phyloP scores from a whole-genome alignment of 1,140 invertebrate species.

The Meloidogyne hapla region DNA sequence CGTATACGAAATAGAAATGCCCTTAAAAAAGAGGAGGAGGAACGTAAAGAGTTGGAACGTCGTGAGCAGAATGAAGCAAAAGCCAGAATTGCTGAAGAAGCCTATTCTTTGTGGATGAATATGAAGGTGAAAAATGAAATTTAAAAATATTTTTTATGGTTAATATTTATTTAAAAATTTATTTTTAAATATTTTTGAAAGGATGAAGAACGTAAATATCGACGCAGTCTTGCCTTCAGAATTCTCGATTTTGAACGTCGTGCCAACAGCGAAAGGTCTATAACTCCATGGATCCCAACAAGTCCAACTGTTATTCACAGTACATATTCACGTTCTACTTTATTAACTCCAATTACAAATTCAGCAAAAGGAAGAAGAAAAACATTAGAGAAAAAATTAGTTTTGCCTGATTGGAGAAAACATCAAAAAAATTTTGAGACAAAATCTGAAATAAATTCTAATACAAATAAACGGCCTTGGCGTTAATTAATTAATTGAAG shows the following conservation, averaged over 20 bases:
- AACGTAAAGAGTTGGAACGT: slow-evolving; percentile 18
- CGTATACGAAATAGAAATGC: not conserved
- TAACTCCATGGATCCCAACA: slow-evolving; percentile 41
- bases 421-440: not conserved
- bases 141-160: too few species aligned
- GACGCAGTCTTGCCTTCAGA: slow-evolving; percentile 43
- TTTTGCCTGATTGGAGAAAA: slow-evolving; percentile 12
- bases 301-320: slow-evolving; percentile 19
- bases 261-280: slow-evolving; percentile 38
- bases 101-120: slow-evolving; percentile 41
- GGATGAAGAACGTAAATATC: slow-evolving; percentile 35
- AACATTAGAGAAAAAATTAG: slow-evolving; percentile 8
- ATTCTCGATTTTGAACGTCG: slow-evolving; percentile 40
- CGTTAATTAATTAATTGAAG: not conserved
- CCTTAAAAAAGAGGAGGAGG: slow-evolving; percentile 19
- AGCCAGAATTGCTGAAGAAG: slow-evolving; percentile 30
- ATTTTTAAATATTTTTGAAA: slow-evolving; percentile 8
- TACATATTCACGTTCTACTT: not conserved
- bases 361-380: not conserved
- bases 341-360: not conserved
- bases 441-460: not conserved
- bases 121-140: slow-evolving; percentile 32
- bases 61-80: not conserved
- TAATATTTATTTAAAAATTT: too few species aligned
- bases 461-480: not conserved